Conservation (phyloP, 2,888 invertebrate genomes). For the Danaus chrysippus region DNA sequence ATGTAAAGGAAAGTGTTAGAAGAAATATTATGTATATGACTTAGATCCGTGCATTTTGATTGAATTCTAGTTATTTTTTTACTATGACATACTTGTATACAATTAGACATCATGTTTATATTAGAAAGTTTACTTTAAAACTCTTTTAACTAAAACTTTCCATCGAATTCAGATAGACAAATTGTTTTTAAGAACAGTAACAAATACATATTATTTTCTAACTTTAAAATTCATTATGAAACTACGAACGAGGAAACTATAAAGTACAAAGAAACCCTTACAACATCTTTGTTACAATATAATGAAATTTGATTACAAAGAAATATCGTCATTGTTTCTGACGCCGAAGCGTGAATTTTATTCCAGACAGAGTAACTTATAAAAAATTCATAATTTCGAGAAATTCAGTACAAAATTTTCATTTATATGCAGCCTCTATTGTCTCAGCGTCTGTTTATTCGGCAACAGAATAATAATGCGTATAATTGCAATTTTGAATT, state of each 20-base stretch:
- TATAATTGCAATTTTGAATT: conserved; percentile 21
- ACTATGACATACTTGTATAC: not conserved
- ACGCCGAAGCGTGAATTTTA: conserved; percentile 19
- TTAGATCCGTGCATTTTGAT: not conserved
- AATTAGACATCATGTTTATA: not conserved
- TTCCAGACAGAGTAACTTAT: conserved; percentile 22
- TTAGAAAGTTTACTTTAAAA: too few relatives aligned
- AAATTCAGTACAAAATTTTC: conserved; percentile 33
- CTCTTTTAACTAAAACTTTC: too few relatives aligned
- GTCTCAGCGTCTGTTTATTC: conserved; percentile 25
- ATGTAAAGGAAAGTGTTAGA: not conserved
- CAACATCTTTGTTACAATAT: not conserved
- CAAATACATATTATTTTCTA: too few relatives aligned
- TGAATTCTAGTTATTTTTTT: not conserved
- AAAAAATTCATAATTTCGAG: conserved; percentile 34
- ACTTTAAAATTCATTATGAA: too few relatives aligned
- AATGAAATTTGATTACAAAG: not conserved
- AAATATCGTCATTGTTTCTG: conserved; percentile 21
- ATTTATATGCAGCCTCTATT: conserved; percentile 27
- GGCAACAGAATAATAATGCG: conserved; percentile 21
- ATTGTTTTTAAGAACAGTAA: too few relatives aligned
- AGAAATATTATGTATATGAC: not conserved
- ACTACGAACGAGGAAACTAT: too few relatives aligned
- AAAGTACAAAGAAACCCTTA: too few relatives aligned
- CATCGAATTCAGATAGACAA: too few relatives aligned